Percentiles rank a stretch among this genome's conserved stretches.
Evolutionary conservation across 2,888 invertebrate genomes (phyloP).

Genomic region (Caenorhabditis doughertyi): DNA sequence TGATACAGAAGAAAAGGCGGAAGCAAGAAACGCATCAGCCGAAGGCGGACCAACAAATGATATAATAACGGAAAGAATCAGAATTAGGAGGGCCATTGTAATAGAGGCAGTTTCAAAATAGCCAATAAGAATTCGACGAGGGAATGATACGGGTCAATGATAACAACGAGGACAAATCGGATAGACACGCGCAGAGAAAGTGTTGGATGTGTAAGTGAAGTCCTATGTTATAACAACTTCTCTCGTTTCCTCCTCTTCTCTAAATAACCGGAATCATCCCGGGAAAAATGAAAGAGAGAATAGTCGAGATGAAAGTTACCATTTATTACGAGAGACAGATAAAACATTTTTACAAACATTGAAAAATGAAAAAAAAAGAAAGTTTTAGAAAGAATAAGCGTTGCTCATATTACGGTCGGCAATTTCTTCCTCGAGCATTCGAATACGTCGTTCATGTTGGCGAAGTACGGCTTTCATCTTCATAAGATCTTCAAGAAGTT

Average conservation of each 20-base stretch:
- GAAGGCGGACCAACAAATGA: constrained; percentile 55
- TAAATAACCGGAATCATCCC: constrained; percentile 49
- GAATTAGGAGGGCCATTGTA: constrained; percentile 34
- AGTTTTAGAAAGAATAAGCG: constrained; percentile 74
- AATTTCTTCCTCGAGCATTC: constrained; percentile 81
- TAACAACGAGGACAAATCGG: no score
- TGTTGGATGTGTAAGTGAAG: constrained; percentile 26
- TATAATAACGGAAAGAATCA: constrained; percentile 30
- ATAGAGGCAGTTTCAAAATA: not conserved
- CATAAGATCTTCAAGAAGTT: constrained; percentile 75
- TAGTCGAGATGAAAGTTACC: constrained; percentile 33
- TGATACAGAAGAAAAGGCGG: constrained; percentile 78
- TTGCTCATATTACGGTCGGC: constrained; percentile 79
- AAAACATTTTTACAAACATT: constrained; percentile 50
- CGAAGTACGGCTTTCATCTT: constrained; percentile 81
- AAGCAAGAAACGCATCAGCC: constrained; percentile 76
- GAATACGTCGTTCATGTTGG: constrained; percentile 82
- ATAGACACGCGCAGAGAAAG: constrained; percentile 24
- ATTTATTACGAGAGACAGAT: constrained; percentile 26
- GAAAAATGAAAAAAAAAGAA: not conserved
- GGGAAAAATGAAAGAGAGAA: constrained; percentile 8
- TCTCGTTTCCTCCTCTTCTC: not conserved
- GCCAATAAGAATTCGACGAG: not conserved
- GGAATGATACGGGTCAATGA: constrained; percentile 32
- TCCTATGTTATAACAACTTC: constrained; percentile 35